Percentiles rank a stretch among this genome's conserved stretches.
phyloP scores from a whole-genome alignment of 2,888 invertebrate species.

The Diaphora mendica region DNA sequence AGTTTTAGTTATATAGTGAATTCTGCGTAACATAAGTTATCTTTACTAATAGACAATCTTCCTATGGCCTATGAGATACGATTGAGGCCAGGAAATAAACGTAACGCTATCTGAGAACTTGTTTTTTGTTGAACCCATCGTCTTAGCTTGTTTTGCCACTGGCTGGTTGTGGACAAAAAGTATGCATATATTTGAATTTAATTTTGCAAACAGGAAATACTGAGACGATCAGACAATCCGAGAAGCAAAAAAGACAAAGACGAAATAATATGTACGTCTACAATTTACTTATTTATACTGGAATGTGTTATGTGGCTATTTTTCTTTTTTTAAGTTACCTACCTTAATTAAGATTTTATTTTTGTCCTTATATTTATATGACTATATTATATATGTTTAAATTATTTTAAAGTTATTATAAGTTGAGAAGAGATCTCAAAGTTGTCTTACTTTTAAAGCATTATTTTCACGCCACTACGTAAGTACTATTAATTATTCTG shows the following conservation, averaged over 20 bases:
- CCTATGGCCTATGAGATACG: conserved; percentile 12
- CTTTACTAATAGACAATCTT: conserved; percentile 24
- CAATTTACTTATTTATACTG: conserved; percentile 35
- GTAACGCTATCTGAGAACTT: conserved; percentile 53
- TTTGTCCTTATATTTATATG: background rate
- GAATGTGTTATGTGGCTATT: conserved; percentile 24
- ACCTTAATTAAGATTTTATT: background rate
- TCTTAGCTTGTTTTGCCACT: conserved; percentile 52
- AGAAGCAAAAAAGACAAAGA: conserved; percentile 54
- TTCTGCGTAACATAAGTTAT: conserved; percentile 7
- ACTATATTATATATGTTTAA: background rate
- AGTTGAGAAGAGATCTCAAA: background rate
- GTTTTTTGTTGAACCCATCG: conserved; percentile 55
- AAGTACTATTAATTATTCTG: too few relatives aligned
- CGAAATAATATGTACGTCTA: conserved; percentile 35
- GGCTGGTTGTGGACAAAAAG: conserved; percentile 74
- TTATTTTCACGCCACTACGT: too few relatives aligned
- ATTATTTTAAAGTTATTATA: background rate
- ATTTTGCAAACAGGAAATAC: conserved; percentile 83
- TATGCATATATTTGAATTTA: conserved; percentile 83
- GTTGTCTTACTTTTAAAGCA: background rate
- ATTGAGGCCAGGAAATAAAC: conserved; percentile 63
- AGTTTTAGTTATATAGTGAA: background rate
- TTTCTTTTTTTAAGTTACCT: background rate
- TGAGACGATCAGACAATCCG: conserved; percentile 64